Conservation (phyloP, 2,113 vertebrate species). For the Corapipo altera region DNA sequence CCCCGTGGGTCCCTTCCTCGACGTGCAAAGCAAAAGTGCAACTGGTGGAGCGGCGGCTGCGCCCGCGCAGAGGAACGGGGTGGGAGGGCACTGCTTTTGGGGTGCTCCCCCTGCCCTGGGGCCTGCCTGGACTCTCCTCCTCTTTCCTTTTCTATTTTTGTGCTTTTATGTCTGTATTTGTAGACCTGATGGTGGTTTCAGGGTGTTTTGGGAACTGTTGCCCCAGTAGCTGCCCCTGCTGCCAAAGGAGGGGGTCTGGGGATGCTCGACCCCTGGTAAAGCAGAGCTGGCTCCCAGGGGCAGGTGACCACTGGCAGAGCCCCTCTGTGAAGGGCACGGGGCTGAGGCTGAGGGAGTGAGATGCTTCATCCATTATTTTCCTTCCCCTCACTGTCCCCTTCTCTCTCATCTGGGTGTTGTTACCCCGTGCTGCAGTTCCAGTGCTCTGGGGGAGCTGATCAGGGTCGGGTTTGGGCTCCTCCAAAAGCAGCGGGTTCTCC, state of each 20-base stretch:
- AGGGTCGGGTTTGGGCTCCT: accelerated
- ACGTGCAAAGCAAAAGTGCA: background rate
- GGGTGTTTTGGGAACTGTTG: background rate
- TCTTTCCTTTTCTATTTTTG: no score
- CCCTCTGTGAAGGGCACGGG: accelerated
- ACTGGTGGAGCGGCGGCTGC: background rate
- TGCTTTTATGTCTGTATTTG: background rate
- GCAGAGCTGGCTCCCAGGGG: accelerated
- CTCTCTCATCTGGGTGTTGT: accelerated
- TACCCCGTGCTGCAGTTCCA: accelerated
- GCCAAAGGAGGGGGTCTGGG: accelerated
- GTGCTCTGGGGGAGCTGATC: accelerated
- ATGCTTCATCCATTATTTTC: accelerated
- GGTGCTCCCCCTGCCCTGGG: background rate
- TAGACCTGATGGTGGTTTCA: background rate
- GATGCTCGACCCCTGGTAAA: accelerated
- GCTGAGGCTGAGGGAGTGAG: no score
- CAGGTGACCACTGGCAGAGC: accelerated
- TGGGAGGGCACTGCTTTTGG: accelerated
- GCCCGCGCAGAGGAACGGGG: background rate
- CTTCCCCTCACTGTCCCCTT: background rate
- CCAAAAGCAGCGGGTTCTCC: background rate
- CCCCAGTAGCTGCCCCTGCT: no score
- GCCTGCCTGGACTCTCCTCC: accelerated
- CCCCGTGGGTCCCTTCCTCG: background rate